Evolutionary conservation across 2,797 vertebrate species (phyloP), one percentile per base, ranked within the genome.

Genomic region (Phyllotis vaccarum): DNA sequence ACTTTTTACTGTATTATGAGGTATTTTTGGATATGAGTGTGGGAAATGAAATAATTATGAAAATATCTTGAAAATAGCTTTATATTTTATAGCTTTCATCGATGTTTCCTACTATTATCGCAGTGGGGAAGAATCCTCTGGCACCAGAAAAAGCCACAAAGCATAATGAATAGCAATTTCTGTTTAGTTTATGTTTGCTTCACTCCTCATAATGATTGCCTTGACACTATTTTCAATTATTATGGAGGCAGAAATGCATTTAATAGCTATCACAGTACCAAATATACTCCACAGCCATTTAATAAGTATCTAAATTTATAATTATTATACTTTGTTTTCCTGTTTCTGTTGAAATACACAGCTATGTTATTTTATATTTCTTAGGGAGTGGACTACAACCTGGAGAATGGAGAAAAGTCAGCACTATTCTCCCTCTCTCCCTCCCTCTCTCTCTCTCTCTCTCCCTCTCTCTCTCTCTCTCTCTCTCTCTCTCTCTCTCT

Each of bases 21-120:
- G 82, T 72, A 85, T 85, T 97, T 93, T 92, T 94, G 49, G 81
- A 86, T 93, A 95, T 22, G 43, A 83, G 22, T 34, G 0, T 74
- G 37, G 37, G 12, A 54, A 92, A 94, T 96, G 58, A 97, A 96
- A 96, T 96, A 96, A 96, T 97, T 96, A 97, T 83, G 94, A 96
- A 95, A 96, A 88, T 95, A 94, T 95, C 91, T 91, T 90, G 75
- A 86, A 92, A 95, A 92, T 40, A 37, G 43, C 90, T 96, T 96
- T 89, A 82, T 96, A 82, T 95, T 93, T 97, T 93, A 91, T 29
- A 72, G 46, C 43, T 78, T 54, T n/a, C 58, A 43, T 37, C 76
- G 70, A 94, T 92, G 89, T 82, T 88, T 92, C 66, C 43, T 74
- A 34, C 54, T 75, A 93, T 96, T 97, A 96, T 89, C 96, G 85